phyloP scores from a whole-genome alignment of 23 tunicate genomes.

The Ciona savignyi region DNA sequence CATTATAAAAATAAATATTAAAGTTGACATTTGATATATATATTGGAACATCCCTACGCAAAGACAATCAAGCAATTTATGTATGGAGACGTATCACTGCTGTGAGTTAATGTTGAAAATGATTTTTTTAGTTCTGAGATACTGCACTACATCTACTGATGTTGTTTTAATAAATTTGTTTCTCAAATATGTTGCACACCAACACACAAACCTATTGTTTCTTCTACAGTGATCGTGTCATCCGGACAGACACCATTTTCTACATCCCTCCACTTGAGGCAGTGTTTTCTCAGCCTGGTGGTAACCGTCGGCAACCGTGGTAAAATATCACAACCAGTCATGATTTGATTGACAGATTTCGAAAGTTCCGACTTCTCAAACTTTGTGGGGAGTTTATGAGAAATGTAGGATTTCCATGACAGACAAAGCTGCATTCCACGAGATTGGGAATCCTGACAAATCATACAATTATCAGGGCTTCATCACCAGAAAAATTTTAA shows the following conservation, averaged over 20 bases:
- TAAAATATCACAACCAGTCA: background rate
- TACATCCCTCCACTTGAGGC: background rate
- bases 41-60: too few species aligned
- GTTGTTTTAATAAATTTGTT: background rate
- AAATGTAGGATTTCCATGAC: background rate
- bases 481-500: too few species aligned
- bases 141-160: too few species aligned
- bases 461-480: too few species aligned
- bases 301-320: slow-evolving; percentile 17
- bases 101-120: too few species aligned
- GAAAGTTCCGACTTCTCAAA: background rate
- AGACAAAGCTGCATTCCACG: slow-evolving; percentile 9
- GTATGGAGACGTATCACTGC: too few species aligned
- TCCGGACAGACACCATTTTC: slow-evolving; percentile 16
- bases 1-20: too few species aligned
- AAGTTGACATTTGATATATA: too few species aligned
- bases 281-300: slow-evolving; percentile 14
- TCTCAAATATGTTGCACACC: too few species aligned
- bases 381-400: background rate
- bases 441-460: background rate
- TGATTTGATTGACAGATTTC: too few species aligned
- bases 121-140: too few species aligned
- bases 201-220: slow-evolving; percentile 5
- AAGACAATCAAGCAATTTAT: too few species aligned
- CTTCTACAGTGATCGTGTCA: background rate